phyloP scores from a whole-genome alignment of 2,888 invertebrate genomes.

The Endomychus coccineus region DNA sequence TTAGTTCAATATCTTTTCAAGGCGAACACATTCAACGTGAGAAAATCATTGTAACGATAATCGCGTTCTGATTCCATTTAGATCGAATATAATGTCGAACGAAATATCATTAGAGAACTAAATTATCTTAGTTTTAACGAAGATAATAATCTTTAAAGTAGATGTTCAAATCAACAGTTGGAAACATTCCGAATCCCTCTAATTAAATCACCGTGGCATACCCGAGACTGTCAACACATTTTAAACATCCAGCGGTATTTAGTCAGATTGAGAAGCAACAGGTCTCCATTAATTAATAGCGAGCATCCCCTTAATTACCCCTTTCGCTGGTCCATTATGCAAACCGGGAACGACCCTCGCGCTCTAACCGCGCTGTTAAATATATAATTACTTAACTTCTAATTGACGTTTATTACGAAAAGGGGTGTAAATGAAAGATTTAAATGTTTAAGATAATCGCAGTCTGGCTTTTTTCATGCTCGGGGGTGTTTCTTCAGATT shows the following conservation, averaged over 20 bases:
- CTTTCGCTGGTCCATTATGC: constrained; percentile 45
- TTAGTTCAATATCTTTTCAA: too few relatives aligned
- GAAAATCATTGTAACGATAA: too few relatives aligned
- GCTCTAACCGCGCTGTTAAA: constrained; percentile 31
- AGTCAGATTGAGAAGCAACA: constrained; percentile 34
- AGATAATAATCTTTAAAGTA: too few relatives aligned
- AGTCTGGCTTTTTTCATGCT: constrained; percentile 31
- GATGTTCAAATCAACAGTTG: too few relatives aligned
- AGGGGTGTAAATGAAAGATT: constrained; percentile 43
- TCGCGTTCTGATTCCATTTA: too few relatives aligned
- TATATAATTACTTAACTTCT: constrained; percentile 43
- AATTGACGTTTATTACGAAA: constrained; percentile 44
- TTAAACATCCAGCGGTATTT: not conserved
- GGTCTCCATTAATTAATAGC: constrained; percentile 43
- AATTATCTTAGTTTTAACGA: too few relatives aligned
- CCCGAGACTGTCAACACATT: not conserved
- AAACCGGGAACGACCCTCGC: constrained; percentile 32
- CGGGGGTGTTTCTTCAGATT: constrained; percentile 37
- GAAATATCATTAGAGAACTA: too few relatives aligned
- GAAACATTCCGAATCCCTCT: too few relatives aligned
- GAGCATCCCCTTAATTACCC: constrained; percentile 45
- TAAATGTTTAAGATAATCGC: constrained; percentile 39
- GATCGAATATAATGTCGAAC: too few relatives aligned
- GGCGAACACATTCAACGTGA: too few relatives aligned
- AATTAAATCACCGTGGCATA: too few relatives aligned